phyloP scores from a whole-genome alignment of 2,113 vertebrate species.

The Proteles cristata region DNA sequence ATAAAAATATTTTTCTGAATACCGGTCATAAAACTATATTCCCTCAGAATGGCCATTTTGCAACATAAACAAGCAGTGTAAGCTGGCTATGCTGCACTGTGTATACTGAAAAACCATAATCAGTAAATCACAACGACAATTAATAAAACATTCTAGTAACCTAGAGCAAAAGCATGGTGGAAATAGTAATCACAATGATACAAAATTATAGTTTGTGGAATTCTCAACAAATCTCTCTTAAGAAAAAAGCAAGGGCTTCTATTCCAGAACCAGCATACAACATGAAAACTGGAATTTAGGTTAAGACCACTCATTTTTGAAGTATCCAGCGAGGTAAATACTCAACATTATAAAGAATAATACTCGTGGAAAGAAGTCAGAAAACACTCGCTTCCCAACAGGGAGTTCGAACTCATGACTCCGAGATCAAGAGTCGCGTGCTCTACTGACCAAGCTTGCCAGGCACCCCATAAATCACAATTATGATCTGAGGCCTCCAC shows the following conservation, averaged over 20 bases:
- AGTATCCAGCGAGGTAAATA: not conserved
- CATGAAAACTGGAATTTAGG: not conserved
- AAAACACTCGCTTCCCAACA: not conserved
- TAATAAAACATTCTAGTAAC: not conserved
- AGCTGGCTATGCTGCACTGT: not conserved
- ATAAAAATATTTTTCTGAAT: not conserved
- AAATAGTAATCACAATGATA: not conserved
- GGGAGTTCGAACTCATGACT: not conserved
- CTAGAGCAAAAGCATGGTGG: not conserved
- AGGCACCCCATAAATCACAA: not conserved
- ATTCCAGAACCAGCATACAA: not conserved
- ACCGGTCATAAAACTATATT: not conserved
- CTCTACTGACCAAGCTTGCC: not conserved
- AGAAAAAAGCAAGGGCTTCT: not conserved
- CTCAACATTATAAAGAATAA: not conserved
- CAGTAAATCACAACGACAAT: not conserved
- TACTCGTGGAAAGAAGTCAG: not conserved
- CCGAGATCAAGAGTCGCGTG: not conserved
- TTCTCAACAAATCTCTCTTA: not conserved
- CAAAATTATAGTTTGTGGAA: not conserved
- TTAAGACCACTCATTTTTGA: not conserved
- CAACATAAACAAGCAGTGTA: not conserved
- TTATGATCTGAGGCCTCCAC: not conserved
- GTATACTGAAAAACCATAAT: not conserved
- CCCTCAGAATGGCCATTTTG: not conserved